These are phyloP conservation scores for Cenopis cana DNA, from an alignment of 2,888 invertebrate genomes.

Conservation along the genomic window DNA sequence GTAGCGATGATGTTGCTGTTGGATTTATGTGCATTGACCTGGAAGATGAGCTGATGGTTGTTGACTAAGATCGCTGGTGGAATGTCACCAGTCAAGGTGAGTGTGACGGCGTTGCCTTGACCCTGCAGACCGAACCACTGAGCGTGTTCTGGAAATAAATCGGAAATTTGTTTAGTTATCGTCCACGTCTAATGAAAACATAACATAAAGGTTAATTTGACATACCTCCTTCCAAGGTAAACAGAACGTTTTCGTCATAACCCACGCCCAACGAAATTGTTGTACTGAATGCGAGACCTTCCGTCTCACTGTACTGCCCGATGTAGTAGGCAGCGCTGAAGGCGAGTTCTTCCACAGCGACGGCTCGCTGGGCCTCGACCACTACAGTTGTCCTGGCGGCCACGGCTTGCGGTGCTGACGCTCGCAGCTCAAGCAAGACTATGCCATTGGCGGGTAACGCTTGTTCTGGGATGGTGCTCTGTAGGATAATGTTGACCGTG, in stretches of 20 bases:
- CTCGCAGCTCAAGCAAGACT: constrained; percentile 53
- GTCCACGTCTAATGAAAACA: background rate
- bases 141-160: constrained; percentile 40
- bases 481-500: constrained; percentile 44
- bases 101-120: constrained; percentile 41
- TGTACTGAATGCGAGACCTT: constrained; percentile 47
- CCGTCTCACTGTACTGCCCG: constrained; percentile 48
- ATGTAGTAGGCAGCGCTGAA: constrained; percentile 54
- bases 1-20: constrained; percentile 36
- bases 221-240: constrained; percentile 55
- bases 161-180: no score
- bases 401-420: constrained; percentile 49
- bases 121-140: constrained; percentile 11
- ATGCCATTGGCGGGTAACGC: constrained; percentile 51
- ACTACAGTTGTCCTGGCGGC: constrained; percentile 55
- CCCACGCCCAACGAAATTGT: constrained; percentile 50
- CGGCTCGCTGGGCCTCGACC: constrained; percentile 46
- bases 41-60: constrained; percentile 48
- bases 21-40: constrained; percentile 46
- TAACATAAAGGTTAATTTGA: no score
- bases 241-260: constrained; percentile 51
- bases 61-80: constrained; percentile 45
- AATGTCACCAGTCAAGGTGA: constrained; percentile 37
- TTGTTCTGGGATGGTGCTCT: constrained; percentile 52
- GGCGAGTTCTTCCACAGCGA: constrained; percentile 33